phyloP scores from a whole-genome alignment of 2,888 invertebrate genomes.

The Euplagia quadripunctaria region DNA sequence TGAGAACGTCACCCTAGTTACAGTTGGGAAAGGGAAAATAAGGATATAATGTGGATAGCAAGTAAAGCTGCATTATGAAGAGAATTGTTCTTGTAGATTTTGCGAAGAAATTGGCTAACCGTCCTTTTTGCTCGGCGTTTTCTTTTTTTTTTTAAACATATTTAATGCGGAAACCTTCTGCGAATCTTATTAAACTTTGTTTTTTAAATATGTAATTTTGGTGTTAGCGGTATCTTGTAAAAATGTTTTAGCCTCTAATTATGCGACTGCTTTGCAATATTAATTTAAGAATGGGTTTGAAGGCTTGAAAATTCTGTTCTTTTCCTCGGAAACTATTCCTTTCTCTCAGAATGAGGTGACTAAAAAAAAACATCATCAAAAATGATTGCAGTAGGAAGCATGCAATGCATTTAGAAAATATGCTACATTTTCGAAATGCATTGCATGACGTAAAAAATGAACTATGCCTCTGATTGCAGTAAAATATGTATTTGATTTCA shows the following conservation, averaged over 20 bases:
- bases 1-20: conserved; percentile 38
- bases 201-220: conserved; percentile 13
- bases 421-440: too few relatives aligned
- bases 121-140: conserved; percentile 23
- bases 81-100: conserved; percentile 59
- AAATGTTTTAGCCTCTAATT: neutral
- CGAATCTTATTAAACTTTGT: conserved; percentile 30
- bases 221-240: conserved; percentile 3
- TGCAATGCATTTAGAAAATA: neutral
- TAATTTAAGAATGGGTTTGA: neutral
- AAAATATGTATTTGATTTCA: neutral
- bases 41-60: conserved; percentile 62
- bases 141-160: conserved; percentile 23
- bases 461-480: neutral
- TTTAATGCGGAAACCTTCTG: conserved; percentile 16
- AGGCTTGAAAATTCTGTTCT: neutral
- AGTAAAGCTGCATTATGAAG: conserved; percentile 61
- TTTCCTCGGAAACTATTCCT: neutral
- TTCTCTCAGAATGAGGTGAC: neutral
- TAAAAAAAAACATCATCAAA: neutral
- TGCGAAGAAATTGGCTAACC: conserved; percentile 41
- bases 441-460: neutral
- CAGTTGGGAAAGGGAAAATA: conserved; percentile 58
- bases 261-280: neutral
- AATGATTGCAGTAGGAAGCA: neutral